These are phyloP conservation scores for Drosophila mayri DNA, from an alignment of 1,140 invertebrate genomes.

Conservation along the genomic window DNA sequence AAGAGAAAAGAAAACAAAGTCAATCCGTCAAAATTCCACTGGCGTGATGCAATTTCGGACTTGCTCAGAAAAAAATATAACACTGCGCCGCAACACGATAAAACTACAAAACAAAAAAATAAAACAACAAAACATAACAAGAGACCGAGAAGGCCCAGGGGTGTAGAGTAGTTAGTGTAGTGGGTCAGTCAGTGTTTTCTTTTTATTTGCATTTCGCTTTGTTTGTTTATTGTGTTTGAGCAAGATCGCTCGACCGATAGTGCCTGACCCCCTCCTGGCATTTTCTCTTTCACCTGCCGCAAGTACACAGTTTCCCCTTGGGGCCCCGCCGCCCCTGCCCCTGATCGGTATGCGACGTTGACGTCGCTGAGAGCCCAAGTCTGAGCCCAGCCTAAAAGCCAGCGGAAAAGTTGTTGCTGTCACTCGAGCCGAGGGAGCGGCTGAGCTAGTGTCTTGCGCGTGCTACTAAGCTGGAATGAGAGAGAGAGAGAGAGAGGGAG, in stretches of 20 bases:
- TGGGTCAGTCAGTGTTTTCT: constrained; percentile 36
- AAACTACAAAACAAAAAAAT: constrained; percentile 1
- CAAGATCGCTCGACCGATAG: constrained; percentile 28
- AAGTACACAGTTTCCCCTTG: constrained; percentile 16
- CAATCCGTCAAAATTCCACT: constrained; percentile 63
- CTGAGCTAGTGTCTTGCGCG: constrained; percentile 41
- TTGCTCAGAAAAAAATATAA: constrained; percentile 14
- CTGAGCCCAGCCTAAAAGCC: constrained; percentile 66
- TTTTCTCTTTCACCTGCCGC: constrained; percentile 42
- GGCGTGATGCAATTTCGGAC: constrained; percentile 68
- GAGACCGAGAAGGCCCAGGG: constrained; percentile 4
- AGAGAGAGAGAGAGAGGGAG: constrained; percentile 1
- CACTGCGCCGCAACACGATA: constrained; percentile 17
- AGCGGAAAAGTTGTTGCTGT: constrained; percentile 69
- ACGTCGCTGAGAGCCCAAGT: constrained; percentile 9
- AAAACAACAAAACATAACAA: constrained; percentile 42
- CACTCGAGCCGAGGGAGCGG: constrained; percentile 77
- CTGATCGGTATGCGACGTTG: constrained; percentile 52
- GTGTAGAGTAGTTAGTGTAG: constrained; percentile 41
- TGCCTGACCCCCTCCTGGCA: constrained; percentile 21
- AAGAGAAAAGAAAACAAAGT: constrained; percentile 24
- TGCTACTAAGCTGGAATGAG: constrained; percentile 13
- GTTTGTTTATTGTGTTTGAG: constrained; percentile 35
- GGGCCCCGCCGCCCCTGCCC: constrained; percentile 20
- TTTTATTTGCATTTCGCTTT: constrained; percentile 39